Percentiles rank a stretch among this genome's conserved stretches.
Evolutionary conservation across 2,113 vertebrate genomes (phyloP).

Genomic region (Grammomys dolichurus): DNA sequence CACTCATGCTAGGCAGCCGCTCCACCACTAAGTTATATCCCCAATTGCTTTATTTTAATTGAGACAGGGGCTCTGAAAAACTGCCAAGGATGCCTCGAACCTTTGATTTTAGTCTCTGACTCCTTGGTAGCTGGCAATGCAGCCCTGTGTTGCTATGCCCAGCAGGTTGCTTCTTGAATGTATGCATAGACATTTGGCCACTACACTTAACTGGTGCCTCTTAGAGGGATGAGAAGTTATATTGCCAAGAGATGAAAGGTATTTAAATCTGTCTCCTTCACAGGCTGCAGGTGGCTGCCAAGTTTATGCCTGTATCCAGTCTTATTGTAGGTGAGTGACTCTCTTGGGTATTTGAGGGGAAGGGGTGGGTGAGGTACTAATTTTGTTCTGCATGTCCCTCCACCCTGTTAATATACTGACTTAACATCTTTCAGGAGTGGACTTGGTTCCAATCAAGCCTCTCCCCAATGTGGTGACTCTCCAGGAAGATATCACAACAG

Average conservation of each 20-base stretch:
- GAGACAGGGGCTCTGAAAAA: neutral
- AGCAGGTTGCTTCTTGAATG: neutral
- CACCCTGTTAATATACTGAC: neutral
- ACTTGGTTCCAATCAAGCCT: constrained; percentile 95
- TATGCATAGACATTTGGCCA: neutral
- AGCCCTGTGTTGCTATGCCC: neutral
- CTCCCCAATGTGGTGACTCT: constrained; percentile 95
- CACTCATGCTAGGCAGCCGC: neutral
- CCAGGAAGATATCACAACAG: constrained; percentile 98
- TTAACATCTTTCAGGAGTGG: constrained; percentile 90
- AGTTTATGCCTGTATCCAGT: constrained; percentile 98
- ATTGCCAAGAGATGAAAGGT: neutral
- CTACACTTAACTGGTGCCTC: neutral
- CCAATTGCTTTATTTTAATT: neutral
- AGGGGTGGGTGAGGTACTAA: fast-evolving
- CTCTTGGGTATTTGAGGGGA: fast-evolving
- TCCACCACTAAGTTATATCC: neutral
- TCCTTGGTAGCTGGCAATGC: neutral
- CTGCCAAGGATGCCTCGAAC: neutral
- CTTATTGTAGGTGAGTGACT: constrained; percentile 95
- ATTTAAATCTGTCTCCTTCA: neutral
- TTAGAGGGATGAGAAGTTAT: neutral
- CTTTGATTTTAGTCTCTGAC: neutral
- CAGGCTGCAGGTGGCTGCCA: constrained; percentile 97
- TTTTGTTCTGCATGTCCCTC: neutral